A percentile compares a stretch with the other conserved stretches of the same genome.
Evolutionary conservation across 2,113 vertebrate genomes (phyloP).

Genomic region (Zosterops borbonicus): DNA sequence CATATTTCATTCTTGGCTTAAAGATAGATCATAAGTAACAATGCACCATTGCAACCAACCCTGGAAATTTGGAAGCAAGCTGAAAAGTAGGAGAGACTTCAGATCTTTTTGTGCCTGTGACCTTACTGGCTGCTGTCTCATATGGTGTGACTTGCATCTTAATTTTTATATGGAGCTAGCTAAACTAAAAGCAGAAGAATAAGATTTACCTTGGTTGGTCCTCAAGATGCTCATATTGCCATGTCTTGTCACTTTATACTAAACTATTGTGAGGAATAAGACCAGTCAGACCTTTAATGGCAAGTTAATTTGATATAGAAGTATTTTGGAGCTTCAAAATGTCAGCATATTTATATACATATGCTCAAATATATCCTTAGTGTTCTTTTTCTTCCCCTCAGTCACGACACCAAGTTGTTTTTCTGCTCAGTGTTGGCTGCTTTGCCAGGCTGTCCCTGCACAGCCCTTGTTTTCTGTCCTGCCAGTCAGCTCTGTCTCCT

Average conservation of each 20-base stretch:
- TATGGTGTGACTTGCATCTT: not conserved
- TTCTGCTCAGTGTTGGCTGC: fast-evolving
- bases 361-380: not conserved
- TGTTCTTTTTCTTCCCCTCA: not conserved
- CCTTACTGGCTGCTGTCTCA: not conserved
- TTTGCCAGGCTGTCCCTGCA: not conserved
- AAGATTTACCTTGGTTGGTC: not conserved
- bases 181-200: not conserved
- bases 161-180: not conserved
- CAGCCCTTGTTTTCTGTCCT: not conserved
- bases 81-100: not conserved
- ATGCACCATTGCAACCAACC: not conserved
- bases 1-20: not conserved
- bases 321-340: not conserved
- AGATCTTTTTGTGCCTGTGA: not conserved
- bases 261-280: not conserved
- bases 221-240: not conserved
- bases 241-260: not conserved
- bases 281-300: not conserved
- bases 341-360: not conserved
- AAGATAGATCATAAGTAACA: not conserved
- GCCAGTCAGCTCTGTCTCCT: not conserved
- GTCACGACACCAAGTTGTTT: not conserved
- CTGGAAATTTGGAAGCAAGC: not conserved
- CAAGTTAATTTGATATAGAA: not conserved